A percentile compares a stretch with the other conserved stretches of the same genome.
These are phyloP conservation scores for Sebastes oblongus DNA, from an alignment of 2,797 vertebrate genomes.

Conservation along the genomic window DNA sequence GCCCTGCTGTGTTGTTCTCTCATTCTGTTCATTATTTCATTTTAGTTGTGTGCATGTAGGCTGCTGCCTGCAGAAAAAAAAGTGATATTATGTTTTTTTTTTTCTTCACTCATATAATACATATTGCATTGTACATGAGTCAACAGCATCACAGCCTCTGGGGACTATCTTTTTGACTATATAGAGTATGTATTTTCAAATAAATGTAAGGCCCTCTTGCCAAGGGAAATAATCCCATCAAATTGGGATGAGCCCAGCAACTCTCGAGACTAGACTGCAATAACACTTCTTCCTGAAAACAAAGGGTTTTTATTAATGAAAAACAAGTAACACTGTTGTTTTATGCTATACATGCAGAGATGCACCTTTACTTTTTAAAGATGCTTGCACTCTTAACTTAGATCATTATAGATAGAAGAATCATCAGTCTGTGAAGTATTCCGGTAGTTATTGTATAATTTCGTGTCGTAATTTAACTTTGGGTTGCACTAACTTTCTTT, in stretches of 20 bases:
- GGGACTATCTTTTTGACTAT: conserved; percentile 23
- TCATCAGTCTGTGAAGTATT: not conserved
- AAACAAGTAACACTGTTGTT: conserved; percentile 5
- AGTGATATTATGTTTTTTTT: not conserved
- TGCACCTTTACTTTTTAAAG: not conserved
- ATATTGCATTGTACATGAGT: conserved; percentile 41
- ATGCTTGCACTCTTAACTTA: not conserved
- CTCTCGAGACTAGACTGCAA: conserved; percentile 57
- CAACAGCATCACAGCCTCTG: conserved; percentile 33
- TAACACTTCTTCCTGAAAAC: conserved; percentile 36
- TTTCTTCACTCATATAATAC: conserved; percentile 26
- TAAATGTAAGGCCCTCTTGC: conserved; percentile 24
- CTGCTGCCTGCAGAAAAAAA: not conserved
- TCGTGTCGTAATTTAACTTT: not conserved
- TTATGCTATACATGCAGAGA: not conserved
- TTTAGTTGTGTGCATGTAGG: not conserved
- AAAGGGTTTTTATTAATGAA: conserved; percentile 46
- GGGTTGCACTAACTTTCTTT: not conserved
- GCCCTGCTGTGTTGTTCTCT: not conserved
- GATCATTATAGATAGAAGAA: not conserved
- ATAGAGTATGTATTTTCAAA: conserved; percentile 40
- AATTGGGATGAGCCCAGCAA: conserved; percentile 43
- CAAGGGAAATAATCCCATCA: conserved; percentile 65
- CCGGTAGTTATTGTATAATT: not conserved
- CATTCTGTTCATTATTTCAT: not conserved